Base-by-base conservation (phyloP, 1,140 invertebrate species). In the Apolygus lucorum region DNA sequence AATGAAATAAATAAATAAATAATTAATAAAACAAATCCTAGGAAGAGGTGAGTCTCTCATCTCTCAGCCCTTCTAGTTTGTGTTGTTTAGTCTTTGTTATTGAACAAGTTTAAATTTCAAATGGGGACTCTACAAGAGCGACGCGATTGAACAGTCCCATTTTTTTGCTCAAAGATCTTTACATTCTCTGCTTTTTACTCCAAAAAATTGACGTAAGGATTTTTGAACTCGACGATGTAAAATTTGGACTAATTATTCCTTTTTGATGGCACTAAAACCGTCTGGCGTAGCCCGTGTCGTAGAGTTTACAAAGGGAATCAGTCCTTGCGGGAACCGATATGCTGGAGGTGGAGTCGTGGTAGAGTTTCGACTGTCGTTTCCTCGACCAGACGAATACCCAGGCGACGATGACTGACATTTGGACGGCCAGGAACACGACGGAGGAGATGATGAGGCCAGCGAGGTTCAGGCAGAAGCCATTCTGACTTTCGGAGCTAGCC, bases 291-390 rank as follows among this genome's bases (percentile, higher is more conserved):
- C 88, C 88, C 74, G 87, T 84, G 77, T 93, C 90, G 79, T 93
- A 93, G 70, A 93, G 82, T 81, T 93, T 93, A 82, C 90, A 90
- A 70, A 93, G 84, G 74, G 87, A 88, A 76, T 89, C 88, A 71
- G 90, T 85, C 73, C 89, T 86, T 28, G 78, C 79, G 74, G 85
- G 74, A 77, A 83, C 79, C 59, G 71, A 73, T 42, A 75, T 78
- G 74, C 68, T 74, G 29, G 75, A 71, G 78, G 80, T 62, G 80
- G 79, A 72, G 73, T 73, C 2, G 52, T 70, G 59, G 68, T 74
- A 76, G 59, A 78, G 75, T 68, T 72, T 72, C 29, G 29, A 65
- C 14, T 71, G 83, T 67, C 88, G 69, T 59, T 74, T 75, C 71
- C 90, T 84, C 52, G 52, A 63, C 86, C 90, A 92, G 77, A 89